Evolutionary conservation across 1,140 invertebrate species (phyloP).

Genomic region (Hylaeus anthracinus): DNA sequence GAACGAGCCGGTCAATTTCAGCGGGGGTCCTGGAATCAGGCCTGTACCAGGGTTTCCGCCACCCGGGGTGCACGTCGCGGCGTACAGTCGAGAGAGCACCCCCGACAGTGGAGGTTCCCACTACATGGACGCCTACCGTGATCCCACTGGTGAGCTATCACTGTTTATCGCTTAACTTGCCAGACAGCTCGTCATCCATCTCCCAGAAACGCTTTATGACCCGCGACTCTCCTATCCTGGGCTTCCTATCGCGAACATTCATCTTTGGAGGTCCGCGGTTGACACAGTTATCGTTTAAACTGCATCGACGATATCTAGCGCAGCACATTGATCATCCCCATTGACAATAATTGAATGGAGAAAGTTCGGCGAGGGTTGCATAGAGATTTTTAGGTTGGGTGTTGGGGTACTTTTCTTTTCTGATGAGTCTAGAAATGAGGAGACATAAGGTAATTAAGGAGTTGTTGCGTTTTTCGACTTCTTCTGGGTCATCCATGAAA

Average conservation of each 20-base stretch:
- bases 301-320: background rate
- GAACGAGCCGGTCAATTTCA: conserved; percentile 85
- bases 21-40: conserved; percentile 81
- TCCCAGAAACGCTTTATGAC: conserved; percentile 33
- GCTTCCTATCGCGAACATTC: conserved; percentile 2
- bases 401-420: no score
- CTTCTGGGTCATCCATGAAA: no score
- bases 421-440: no score
- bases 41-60: conserved; percentile 80
- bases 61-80: conserved; percentile 81
- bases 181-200: conserved; percentile 26
- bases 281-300: background rate
- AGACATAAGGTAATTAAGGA: no score
- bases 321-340: background rate
- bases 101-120: conserved; percentile 91
- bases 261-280: background rate
- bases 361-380: no score
- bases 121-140: conserved; percentile 91
- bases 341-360: no score
- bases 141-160: conserved; percentile 87
- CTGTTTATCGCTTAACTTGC: conserved; percentile 52
- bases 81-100: conserved; percentile 91
- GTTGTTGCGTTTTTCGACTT: no score
- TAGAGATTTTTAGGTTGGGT: no score
- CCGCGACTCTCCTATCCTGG: background rate